Conservation (phyloP, 2,888 invertebrate species). For the Erebia epiphron region DNA sequence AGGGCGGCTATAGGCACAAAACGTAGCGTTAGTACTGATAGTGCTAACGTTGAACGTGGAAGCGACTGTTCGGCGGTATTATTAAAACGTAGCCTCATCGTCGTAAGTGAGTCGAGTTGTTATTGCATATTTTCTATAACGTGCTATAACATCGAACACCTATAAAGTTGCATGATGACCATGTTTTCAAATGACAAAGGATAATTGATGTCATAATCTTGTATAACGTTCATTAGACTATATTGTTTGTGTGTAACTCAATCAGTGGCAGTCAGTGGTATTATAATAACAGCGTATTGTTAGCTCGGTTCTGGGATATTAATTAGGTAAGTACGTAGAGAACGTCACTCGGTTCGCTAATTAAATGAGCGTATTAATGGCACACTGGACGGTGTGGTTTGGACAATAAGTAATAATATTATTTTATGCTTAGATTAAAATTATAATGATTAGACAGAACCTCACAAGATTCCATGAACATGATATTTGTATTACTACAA, state of each 20-base stretch:
- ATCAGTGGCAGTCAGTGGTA: conserved; percentile 60
- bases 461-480: no score
- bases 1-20: no score
- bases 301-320: conserved; percentile 65
- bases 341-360: conserved; percentile 66
- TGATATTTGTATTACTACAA: no score
- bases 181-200: conserved; percentile 8
- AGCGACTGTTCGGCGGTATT: no score
- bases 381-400: conserved; percentile 64
- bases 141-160: no score
- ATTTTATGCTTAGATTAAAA: conserved; percentile 2
- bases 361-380: conserved; percentile 77
- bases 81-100: no score
- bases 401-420: conserved; percentile 25
- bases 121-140: background rate
- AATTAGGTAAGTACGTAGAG: conserved; percentile 74
- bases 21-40: no score
- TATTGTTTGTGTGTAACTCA: conserved; percentile 60
- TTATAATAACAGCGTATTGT: conserved; percentile 65
- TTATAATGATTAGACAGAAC: no score
- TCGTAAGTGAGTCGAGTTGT: background rate
- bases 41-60: no score
- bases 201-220: conserved; percentile 12
- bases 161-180: background rate
- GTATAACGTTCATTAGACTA: conserved; percentile 46